These are phyloP conservation scores for Ecdyonurus torrentis DNA, from an alignment of 2,888 invertebrate species.

Conservation along the genomic window DNA sequence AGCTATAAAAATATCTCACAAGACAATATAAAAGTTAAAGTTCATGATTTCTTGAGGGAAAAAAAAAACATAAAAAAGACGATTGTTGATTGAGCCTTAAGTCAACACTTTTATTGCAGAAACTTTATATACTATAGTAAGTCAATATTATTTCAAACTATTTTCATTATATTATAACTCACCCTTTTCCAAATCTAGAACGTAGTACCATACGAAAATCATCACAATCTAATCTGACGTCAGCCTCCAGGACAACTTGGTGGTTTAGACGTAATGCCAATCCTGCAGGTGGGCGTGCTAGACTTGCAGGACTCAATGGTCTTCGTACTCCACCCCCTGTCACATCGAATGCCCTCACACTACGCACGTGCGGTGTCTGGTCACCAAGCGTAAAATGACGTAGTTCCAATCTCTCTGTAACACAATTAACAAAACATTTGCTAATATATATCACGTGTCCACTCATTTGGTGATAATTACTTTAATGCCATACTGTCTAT, in stretches of 20 bases:
- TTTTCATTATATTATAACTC: too few relatives aligned
- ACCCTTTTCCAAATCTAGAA: conserved; percentile 29
- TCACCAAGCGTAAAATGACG: conserved; percentile 29
- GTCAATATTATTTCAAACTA: too few relatives aligned
- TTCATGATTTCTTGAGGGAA: too few relatives aligned
- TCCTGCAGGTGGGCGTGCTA: conserved; percentile 10
- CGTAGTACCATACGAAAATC: conserved; percentile 34
- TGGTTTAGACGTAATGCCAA: conserved; percentile 15
- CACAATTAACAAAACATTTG: neutral
- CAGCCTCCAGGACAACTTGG: conserved; percentile 30
- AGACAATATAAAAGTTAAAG: too few relatives aligned
- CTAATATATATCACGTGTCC: too few relatives aligned
- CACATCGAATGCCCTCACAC: conserved; percentile 25
- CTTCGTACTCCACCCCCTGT: conserved; percentile 19
- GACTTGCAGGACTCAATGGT: conserved; percentile 10
- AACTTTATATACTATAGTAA: too few relatives aligned
- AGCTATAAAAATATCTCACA: too few relatives aligned
- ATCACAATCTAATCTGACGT: conserved; percentile 29
- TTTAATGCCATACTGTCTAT: too few relatives aligned
- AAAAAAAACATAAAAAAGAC: too few relatives aligned
- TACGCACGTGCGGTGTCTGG: conserved; percentile 24
- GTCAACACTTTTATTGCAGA: too few relatives aligned
- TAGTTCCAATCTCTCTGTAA: conserved; percentile 29
- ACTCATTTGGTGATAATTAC: too few relatives aligned
- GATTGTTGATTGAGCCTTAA: too few relatives aligned